Conservation (phyloP, 2,797 vertebrate genomes). For the Aselliscus stoliczkanus region DNA sequence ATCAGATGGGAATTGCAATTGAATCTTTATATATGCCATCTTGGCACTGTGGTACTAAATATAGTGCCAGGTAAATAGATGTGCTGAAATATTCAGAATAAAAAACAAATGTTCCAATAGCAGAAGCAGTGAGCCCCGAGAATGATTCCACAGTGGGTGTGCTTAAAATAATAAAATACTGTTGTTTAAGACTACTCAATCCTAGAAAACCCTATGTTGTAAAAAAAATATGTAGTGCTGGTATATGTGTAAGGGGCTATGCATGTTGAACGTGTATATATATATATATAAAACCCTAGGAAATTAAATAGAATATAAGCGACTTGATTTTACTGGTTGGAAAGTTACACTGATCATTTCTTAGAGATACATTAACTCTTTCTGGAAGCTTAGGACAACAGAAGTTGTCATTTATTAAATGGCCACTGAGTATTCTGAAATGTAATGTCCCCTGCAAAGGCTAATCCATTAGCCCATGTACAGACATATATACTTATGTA, state of each 20-base stretch:
- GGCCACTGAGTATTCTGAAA: background rate
- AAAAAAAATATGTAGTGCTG: slow-evolving; percentile 73
- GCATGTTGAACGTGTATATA: slow-evolving; percentile 51
- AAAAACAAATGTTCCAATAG: slow-evolving; percentile 87
- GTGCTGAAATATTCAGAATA: slow-evolving; percentile 87
- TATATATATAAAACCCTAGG: slow-evolving; percentile 58
- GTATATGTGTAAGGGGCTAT: slow-evolving; percentile 40
- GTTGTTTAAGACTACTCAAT: slow-evolving; percentile 80
- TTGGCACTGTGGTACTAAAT: slow-evolving; percentile 85
- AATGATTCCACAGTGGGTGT: slow-evolving; percentile 73
- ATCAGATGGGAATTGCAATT: slow-evolving; percentile 89
- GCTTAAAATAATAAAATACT: slow-evolving; percentile 80
- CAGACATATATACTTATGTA: background rate
- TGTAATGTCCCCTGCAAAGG: background rate
- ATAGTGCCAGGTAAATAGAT: slow-evolving; percentile 87
- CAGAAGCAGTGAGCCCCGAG: slow-evolving; percentile 75
- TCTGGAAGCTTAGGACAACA: slow-evolving; percentile 35
- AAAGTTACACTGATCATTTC: slow-evolving; percentile 64
- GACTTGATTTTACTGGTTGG: slow-evolving; percentile 58
- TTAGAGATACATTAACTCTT: slow-evolving; percentile 53
- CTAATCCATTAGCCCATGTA: background rate
- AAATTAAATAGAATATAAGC: slow-evolving; percentile 64
- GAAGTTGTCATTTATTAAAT: slow-evolving; percentile 36
- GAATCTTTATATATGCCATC: slow-evolving; percentile 88
- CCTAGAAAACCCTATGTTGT: slow-evolving; percentile 73